These are phyloP conservation scores for Ophion costatus DNA, from an alignment of 2,888 invertebrate species.

Conservation along the genomic window DNA sequence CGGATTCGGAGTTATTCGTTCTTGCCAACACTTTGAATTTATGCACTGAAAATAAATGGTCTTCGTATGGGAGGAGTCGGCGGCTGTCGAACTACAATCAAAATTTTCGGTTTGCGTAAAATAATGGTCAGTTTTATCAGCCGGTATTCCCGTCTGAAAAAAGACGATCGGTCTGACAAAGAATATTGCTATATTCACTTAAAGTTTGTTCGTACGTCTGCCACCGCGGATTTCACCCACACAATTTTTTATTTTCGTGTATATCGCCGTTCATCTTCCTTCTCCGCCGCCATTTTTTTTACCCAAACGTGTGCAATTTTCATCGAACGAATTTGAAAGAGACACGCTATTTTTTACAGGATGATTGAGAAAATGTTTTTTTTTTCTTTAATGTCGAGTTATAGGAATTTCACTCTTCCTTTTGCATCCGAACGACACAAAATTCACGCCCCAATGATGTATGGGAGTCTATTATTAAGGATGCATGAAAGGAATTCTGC, in stretches of 20 bases:
- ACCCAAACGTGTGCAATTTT: background rate
- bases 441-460: no score
- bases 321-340: background rate
- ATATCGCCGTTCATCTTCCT: no score
- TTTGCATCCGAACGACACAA: no score
- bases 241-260: no score
- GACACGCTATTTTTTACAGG: background rate
- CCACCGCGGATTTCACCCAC: background rate
- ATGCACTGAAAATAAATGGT: background rate
- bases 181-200: background rate
- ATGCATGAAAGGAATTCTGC: no score
- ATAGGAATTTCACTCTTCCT: no score
- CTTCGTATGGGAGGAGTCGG: background rate
- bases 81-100: background rate
- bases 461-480: no score
- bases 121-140: background rate
- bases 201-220: background rate
- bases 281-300: no score
- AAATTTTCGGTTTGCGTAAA: background rate
- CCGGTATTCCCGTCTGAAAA: background rate
- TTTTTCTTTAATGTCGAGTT: background rate
- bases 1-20: background rate
- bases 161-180: background rate
- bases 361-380: background rate
- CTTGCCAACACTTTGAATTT: background rate